Base-by-base conservation (phyloP, 2,888 invertebrate species). In the Callyntrura guangdongensis region DNA sequence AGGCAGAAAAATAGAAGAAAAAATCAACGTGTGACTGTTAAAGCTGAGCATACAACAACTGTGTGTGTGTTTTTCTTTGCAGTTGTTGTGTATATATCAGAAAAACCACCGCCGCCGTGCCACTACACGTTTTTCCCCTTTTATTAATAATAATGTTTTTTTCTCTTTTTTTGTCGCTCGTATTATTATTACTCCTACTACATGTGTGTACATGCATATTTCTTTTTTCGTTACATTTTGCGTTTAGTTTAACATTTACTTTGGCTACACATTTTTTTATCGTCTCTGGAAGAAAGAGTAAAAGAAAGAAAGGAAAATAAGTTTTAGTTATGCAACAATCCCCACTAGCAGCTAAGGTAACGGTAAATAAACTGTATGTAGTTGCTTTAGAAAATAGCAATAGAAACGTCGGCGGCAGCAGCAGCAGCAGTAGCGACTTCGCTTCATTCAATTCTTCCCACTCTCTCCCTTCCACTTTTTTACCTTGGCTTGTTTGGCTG, bases 261-360 rank as follows among this genome's bases (percentile, higher is more conserved):
- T 59, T 59, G 59, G 17, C 1, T 59, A 59, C 59, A 59, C 12
- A 22, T 25, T 61, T 12, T 36, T 22, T 9, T 47, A 45, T 47
- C 45, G 20, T 17, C 1, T 36, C 17, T 47, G 17, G 47, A 45
- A 45, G 47, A n/a, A 72, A n/a, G 47, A 9, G 74, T 0, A 22
- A 9, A 1, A 14, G 49, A 36, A n/a, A n/a, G n/a, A n/a, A n/a
- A n/a, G n/a, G n/a, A n/a, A n/a, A n/a, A n/a, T n/a, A n/a, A n/a
- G n/a, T n/a, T n/a, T n/a, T n/a, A n/a, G n/a, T n/a, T 74, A 53
- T 74, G 49, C 74, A 74, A 74, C 49, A 49, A 47, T 53, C 47
- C 74, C 47, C 74, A 74, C n/a, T n/a, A n/a, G n/a, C n/a, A n/a
- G n/a, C n/a, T n/a, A n/a, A n/a, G n/a, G n/a, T n/a, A n/a, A n/a